Base-by-base conservation (phyloP, 2,888 invertebrate genomes). In the Mesorhabditis spiculigera region DNA sequence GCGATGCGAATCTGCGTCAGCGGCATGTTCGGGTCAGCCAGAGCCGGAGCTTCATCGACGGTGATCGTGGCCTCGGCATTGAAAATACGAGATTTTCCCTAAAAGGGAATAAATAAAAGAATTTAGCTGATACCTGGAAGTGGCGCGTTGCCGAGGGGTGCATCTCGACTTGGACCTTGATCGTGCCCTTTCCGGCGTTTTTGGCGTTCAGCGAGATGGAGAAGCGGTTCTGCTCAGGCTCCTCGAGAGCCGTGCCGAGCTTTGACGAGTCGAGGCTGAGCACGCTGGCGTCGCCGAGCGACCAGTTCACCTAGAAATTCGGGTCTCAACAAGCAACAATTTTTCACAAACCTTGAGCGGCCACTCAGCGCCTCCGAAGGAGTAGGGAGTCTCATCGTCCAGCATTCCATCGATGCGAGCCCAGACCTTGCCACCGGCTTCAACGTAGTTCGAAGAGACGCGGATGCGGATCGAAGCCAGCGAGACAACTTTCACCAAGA, bases 321-420 rank as follows among this genome's bases (percentile, higher is more conserved):
- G 62, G 41, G 4, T 67, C 4, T 8, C 10, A 41, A 66, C 41
- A 43, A 13, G 16, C 43, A 43, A 66, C 5, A 45, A 45, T 50
- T 28, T 28, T 50, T 45, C 16, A 63, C 5, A 68, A 28, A 79
- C 77, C 63, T 71, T 75, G 69, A 82, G 75, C 16, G 82, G 82
- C 68, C 80, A 78, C 44, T 67, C 65, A 10, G 81, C 81, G 43
- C 81, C 81, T 64, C 81, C 82, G 64, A 82, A 82, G 6, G 81
- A 66, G 69, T 81, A 82, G 5, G 81, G 81, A 42, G 75, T 77
- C 63, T 81, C 79, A 42, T 73, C 72, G n/a, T 75, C 74, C 50
- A 73, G 73, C 5, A 76, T 65, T 8, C 77, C 80, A 43, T 77
- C 70, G 5, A 82, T 71, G 45, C 75, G 71, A 10, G 75, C 71